phyloP scores from a whole-genome alignment of 37 sponge, comb jelly and placozoan genomes.

The Tethya wilhelma region DNA sequence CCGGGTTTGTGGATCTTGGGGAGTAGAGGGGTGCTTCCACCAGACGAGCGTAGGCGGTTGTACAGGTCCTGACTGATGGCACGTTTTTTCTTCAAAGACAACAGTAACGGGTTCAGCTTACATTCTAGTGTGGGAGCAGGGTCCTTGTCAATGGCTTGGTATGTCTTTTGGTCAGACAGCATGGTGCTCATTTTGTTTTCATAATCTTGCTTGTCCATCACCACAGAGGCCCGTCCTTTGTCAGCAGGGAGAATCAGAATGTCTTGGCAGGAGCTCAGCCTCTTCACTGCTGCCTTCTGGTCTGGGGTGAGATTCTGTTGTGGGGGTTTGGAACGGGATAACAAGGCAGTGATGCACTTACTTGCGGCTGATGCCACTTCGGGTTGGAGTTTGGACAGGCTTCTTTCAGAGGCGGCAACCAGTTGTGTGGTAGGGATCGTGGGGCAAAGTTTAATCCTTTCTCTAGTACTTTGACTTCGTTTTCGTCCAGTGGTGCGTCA shows the following conservation, averaged over 20 bases:
- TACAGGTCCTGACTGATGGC: neutral
- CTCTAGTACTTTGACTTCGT: no score
- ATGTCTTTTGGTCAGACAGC: neutral
- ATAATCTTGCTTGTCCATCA: neutral
- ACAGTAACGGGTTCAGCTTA: slow-evolving; percentile 34
- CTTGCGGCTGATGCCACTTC: no score
- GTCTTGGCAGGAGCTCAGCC: no score
- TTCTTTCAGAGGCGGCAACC: no score
- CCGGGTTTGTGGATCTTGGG: slow-evolving; percentile 34
- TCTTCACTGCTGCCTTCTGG: no score
- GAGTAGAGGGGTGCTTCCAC: slow-evolving; percentile 28
- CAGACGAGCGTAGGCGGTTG: slow-evolving; percentile 19
- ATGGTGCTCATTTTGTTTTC: neutral
- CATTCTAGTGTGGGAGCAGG: slow-evolving; percentile 30
- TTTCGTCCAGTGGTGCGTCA: no score
- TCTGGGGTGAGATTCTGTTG: no score
- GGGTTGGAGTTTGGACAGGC: no score
- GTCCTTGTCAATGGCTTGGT: slow-evolving; percentile 16
- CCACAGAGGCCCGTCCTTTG: slow-evolving; percentile 8
- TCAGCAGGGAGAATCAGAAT: slow-evolving; percentile 6
- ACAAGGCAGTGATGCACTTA: no score
- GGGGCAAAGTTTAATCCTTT: no score
- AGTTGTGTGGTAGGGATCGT: no score
- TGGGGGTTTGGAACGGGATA: no score
- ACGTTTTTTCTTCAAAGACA: neutral